Evolutionary conservation across 2,888 invertebrate species (phyloP).

Genomic region (Dasypolia templi): DNA sequence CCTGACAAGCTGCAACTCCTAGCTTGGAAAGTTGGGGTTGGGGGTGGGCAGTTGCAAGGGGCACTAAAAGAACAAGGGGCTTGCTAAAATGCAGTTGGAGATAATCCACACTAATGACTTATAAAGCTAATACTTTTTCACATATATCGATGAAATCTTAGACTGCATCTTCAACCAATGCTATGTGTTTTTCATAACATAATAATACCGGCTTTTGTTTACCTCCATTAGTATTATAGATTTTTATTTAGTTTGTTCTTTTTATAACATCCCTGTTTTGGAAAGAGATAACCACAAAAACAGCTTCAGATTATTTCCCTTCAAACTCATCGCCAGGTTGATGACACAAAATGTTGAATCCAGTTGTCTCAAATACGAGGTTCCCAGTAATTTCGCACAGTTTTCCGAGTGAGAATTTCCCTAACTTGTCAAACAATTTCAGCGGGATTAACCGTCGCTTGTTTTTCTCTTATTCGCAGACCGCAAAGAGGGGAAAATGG

Average conservation of each 20-base stretch:
- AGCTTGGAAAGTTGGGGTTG: too few species aligned
- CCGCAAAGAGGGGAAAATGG: conserved; percentile 15
- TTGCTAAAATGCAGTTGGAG: too few species aligned
- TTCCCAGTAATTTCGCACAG: conserved; percentile 23
- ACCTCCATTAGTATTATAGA: too few species aligned
- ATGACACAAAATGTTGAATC: conserved; percentile 35
- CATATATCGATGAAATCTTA: too few species aligned
- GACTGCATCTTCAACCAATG: too few species aligned
- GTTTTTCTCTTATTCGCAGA: conserved; percentile 40
- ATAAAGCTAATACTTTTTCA: too few species aligned
- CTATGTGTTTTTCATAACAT: too few species aligned
- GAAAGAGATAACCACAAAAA: background rate
- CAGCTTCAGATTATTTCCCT: background rate
- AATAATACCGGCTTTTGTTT: too few species aligned
- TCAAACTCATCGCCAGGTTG: background rate
- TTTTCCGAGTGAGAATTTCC: conserved; percentile 43
- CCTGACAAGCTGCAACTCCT: too few species aligned
- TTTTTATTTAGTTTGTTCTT: background rate
- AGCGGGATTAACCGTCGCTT: conserved; percentile 39
- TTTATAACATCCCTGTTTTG: background rate
- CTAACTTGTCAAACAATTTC: conserved; percentile 46
- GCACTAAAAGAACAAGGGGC: too few species aligned
- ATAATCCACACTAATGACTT: too few species aligned
- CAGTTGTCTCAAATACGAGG: conserved; percentile 21
- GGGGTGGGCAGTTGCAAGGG: too few species aligned